phyloP scores from a whole-genome alignment of 2,888 invertebrate genomes.

The Aproaerema taeniolella region DNA sequence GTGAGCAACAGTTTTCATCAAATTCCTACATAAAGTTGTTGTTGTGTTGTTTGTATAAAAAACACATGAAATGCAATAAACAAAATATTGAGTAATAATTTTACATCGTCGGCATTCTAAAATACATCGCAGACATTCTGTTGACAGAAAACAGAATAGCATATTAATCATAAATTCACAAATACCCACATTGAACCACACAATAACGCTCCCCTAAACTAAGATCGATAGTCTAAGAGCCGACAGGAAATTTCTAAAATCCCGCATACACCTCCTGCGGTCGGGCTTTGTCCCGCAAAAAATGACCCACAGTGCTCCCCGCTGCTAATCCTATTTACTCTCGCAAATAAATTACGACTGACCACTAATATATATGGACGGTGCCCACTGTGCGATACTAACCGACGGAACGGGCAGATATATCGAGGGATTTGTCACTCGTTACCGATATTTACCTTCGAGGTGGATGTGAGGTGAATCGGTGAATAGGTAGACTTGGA shows the following conservation, averaged over 20 bases:
- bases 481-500: conserved; percentile 11
- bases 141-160: too few relatives aligned
- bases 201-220: neutral
- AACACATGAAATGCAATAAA: too few relatives aligned
- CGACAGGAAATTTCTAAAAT: neutral
- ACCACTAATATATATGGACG: conserved; percentile 48
- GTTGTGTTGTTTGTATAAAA: too few relatives aligned
- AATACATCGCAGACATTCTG: too few relatives aligned
- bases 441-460: conserved; percentile 23
- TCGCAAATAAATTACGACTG: conserved; percentile 63
- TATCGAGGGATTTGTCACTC: conserved; percentile 42
- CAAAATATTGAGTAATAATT: too few relatives aligned
- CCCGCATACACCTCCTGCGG: conserved; percentile 2
- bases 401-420: conserved; percentile 32
- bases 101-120: too few relatives aligned
- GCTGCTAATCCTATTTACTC: conserved; percentile 70
- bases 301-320: conserved; percentile 57
- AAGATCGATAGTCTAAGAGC: conserved; percentile 3
- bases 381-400: conserved; percentile 37
- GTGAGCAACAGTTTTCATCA: too few relatives aligned
- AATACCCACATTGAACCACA: too few relatives aligned
- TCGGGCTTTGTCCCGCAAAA: conserved; percentile 38
- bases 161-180: too few relatives aligned
- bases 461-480: too few relatives aligned
- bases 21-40: too few relatives aligned